Evolutionary conservation across 2,113 vertebrate species (phyloP), one percentile per base, ranked within the genome.

Genomic region (Patagioenas fasciata): DNA sequence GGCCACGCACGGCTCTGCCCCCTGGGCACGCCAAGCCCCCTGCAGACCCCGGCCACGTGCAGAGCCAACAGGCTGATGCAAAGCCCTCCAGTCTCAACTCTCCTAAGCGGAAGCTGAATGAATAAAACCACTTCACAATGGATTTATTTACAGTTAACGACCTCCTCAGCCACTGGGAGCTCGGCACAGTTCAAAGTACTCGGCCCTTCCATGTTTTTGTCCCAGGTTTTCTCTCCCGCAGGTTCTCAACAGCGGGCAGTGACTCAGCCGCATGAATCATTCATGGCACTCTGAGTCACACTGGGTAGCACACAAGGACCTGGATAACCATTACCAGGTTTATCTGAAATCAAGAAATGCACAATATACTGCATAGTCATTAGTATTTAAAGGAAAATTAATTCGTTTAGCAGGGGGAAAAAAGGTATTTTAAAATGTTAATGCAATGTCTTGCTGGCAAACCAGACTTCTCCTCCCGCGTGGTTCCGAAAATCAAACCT

Each of bases 261-360:
- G 96, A 97, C 93, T 97, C 96, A 96, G 92, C 83, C 77, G 1
- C 73, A 79, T 96, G 93, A 97, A 94, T 96, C 96, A 97, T 51
- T 92, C 29, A 93, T 88, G 86, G 85, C 86, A 74, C 20, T 2
- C 13, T 96, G 96, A 96, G 73, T 96, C 96, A 95, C 83, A 12
- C 61, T 36, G 24, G 85, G 93, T 67, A 93, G 93, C 95, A 93
- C 93, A 91, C 4, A 38, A 94, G 86, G 73, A 84, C 53, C 88
- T 81, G 86, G 87, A 80, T 67, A 73, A 89, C 75, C 75, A 44
- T 85, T 44, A 66, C 75, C 62, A 65, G 95, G 80, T 84, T 81
- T 92, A 67, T 42, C 7, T 13, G 66, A 77, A 89, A 92, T n/a
- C 70, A 57, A 87, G 80, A 72, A 84, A 79, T 7, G 31, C 79